Evolutionary conservation across 2,888 invertebrate species (phyloP).

Genomic region (Troides aeacus): DNA sequence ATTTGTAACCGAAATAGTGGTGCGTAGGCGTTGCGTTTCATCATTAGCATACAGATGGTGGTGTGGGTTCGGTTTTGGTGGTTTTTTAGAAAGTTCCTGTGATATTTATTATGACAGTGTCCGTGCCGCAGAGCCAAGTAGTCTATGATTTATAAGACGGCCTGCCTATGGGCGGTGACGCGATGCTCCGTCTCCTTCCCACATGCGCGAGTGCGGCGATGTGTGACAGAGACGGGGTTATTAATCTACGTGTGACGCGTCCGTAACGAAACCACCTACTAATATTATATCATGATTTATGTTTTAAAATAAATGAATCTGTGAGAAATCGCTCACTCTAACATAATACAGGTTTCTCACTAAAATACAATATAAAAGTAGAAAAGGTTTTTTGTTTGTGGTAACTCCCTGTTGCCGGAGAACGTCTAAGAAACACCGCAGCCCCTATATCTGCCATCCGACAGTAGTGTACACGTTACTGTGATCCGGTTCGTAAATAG

Average conservation of each 20-base stretch:
- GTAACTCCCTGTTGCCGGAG: too few relatives aligned
- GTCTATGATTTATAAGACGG: constrained; percentile 42
- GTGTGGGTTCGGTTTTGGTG: constrained; percentile 42
- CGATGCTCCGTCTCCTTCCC: constrained; percentile 17
- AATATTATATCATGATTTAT: constrained; percentile 23
- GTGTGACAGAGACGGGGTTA: constrained; percentile 7
- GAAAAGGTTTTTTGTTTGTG: too few relatives aligned
- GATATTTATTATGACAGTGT: constrained; percentile 45
- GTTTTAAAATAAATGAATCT: constrained; percentile 12
- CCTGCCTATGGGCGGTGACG: constrained; percentile 29
- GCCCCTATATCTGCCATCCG: too few relatives aligned
- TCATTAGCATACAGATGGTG: constrained; percentile 48
- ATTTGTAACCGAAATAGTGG: constrained; percentile 38
- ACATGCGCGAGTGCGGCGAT: background rate
- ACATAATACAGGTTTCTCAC: constrained; percentile 1
- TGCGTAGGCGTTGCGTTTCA: constrained; percentile 38
- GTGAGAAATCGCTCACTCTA: constrained; percentile 18
- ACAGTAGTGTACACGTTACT: too few relatives aligned
- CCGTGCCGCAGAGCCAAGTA: constrained; percentile 35
- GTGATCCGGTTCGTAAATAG: too few relatives aligned
- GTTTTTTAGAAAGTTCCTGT: constrained; percentile 47
- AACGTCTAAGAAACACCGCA: too few relatives aligned
- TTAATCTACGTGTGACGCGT: constrained; percentile 20
- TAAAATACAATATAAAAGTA: background rate
- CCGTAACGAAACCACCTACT: constrained; percentile 29